phyloP scores from a whole-genome alignment of 2,888 invertebrate genomes.

The Nomada ferruginata region DNA sequence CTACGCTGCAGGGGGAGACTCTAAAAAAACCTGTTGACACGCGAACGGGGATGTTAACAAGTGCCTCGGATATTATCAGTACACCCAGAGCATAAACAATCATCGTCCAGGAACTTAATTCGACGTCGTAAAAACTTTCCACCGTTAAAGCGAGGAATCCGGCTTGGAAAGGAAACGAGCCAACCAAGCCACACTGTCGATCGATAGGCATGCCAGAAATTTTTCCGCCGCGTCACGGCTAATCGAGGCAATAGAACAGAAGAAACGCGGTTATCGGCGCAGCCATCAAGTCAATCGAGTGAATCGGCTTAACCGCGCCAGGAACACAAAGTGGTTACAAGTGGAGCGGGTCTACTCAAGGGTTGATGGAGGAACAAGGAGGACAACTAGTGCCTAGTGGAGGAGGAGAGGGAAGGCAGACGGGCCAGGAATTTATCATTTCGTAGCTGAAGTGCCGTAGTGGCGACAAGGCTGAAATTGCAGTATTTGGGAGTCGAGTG shows the following conservation, averaged over 20 bases:
- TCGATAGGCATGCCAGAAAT: slow-evolving; percentile 2
- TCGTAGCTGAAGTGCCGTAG: slow-evolving; percentile 76
- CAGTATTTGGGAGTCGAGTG: slow-evolving; percentile 80
- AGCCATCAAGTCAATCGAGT: slow-evolving; percentile 63
- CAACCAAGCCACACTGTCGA: not conserved
- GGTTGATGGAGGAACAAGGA: not conserved
- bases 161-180: not conserved
- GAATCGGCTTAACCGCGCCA: slow-evolving; percentile 56
- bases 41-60: not conserved
- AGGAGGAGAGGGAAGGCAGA: slow-evolving; percentile 50
- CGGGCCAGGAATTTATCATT: slow-evolving; percentile 80
- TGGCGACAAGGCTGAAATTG: slow-evolving; percentile 80
- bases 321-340: slow-evolving; percentile 60
- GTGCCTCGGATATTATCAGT: not conserved
- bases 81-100: not conserved
- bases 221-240: slow-evolving; percentile 17
- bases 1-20: not conserved
- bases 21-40: not conserved
- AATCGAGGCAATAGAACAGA: slow-evolving; percentile 56
- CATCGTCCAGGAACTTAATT: not conserved
- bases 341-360: slow-evolving; percentile 25
- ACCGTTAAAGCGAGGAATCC: not conserved
- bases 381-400: slow-evolving; percentile 1
- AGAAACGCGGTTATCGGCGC: slow-evolving; percentile 53
- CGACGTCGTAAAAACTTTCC: not conserved